A percentile compares a stretch with the other conserved stretches of the same genome.
phyloP scores from a whole-genome alignment of 2,888 invertebrate genomes.

The Monoplex corrugatus region DNA sequence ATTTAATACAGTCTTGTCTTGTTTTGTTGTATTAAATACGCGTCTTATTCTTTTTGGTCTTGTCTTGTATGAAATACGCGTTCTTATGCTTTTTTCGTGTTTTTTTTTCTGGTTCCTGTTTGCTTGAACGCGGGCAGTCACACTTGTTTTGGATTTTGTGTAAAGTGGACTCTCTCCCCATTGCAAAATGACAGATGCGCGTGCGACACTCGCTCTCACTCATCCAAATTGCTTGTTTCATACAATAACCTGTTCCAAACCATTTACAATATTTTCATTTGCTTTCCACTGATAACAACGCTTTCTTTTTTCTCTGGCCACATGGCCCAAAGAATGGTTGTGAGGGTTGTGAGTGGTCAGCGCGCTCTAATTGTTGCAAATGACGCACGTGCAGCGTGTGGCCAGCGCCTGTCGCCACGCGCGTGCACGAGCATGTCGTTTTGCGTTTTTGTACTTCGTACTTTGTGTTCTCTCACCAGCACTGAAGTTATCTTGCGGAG shows the following conservation, averaged over 20 bases:
- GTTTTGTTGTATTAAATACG: too few species aligned
- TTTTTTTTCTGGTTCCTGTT: slow-evolving; percentile 23
- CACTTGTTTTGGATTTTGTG: background rate
- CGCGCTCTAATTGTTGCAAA: slow-evolving; percentile 39
- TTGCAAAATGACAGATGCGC: slow-evolving; percentile 38
- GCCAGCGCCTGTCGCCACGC: slow-evolving; percentile 38
- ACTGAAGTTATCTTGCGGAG: slow-evolving; percentile 27
- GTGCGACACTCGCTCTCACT: background rate
- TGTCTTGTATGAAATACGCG: background rate
- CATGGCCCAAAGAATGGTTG: background rate
- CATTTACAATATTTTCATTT: slow-evolving; percentile 48
- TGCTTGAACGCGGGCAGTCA: background rate
- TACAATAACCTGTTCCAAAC: background rate
- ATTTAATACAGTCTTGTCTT: too few species aligned
- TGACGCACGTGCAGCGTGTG: slow-evolving; percentile 38
- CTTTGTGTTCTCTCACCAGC: background rate
- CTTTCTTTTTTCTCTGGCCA: slow-evolving; percentile 37
- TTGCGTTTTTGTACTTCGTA: background rate
- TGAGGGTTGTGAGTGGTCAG: slow-evolving; percentile 25
- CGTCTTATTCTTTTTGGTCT: slow-evolving; percentile 49
- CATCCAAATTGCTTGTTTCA: background rate
- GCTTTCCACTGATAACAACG: slow-evolving; percentile 36
- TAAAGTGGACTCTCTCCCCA: background rate
- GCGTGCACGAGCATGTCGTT: slow-evolving; percentile 28
- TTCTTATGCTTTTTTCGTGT: slow-evolving; percentile 28